These are phyloP conservation scores for Eueremaeus valkanovi DNA, from an alignment of 2,888 invertebrate species.

Conservation along the genomic window DNA sequence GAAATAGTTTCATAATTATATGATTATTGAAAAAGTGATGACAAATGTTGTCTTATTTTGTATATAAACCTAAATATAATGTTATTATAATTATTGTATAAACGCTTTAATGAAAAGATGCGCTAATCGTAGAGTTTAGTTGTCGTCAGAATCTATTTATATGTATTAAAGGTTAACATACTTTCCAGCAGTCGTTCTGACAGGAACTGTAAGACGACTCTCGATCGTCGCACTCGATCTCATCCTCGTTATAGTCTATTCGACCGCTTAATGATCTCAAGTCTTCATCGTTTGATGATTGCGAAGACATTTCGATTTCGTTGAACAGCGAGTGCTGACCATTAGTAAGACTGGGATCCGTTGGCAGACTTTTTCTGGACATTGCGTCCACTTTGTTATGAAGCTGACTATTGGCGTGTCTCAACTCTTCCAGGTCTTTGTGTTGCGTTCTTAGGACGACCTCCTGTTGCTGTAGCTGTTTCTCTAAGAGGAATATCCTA, in stretches of 20 bases:
- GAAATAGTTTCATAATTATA: too few species aligned
- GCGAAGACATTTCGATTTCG: conserved; percentile 68
- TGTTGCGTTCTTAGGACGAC: conserved; percentile 54
- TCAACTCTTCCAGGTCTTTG: conserved; percentile 65
- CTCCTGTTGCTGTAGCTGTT: conserved; percentile 72
- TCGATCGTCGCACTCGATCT: conserved; percentile 52
- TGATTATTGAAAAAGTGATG: too few species aligned
- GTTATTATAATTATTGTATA: neutral
- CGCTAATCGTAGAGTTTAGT: too few species aligned
- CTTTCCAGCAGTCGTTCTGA: conserved; percentile 7
- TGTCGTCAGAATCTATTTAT: too few species aligned
- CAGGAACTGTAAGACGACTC: conserved; percentile 48
- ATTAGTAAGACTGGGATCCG: conserved; percentile 50
- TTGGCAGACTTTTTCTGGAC: conserved; percentile 52
- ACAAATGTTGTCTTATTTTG: too few species aligned
- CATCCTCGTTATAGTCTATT: conserved; percentile 47
- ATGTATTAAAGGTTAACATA: neutral
- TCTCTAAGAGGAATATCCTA: conserved; percentile 76
- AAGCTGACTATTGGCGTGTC: conserved; percentile 66
- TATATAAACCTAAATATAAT: too few species aligned
- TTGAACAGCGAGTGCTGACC: conserved; percentile 66
- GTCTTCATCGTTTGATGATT: conserved; percentile 47
- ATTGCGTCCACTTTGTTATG: conserved; percentile 63
- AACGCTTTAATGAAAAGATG: neutral
- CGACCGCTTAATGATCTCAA: conserved; percentile 33